These are phyloP conservation scores for Corynorhinus townsendii DNA, from an alignment of 2,113 vertebrate genomes.

Conservation along the genomic window DNA sequence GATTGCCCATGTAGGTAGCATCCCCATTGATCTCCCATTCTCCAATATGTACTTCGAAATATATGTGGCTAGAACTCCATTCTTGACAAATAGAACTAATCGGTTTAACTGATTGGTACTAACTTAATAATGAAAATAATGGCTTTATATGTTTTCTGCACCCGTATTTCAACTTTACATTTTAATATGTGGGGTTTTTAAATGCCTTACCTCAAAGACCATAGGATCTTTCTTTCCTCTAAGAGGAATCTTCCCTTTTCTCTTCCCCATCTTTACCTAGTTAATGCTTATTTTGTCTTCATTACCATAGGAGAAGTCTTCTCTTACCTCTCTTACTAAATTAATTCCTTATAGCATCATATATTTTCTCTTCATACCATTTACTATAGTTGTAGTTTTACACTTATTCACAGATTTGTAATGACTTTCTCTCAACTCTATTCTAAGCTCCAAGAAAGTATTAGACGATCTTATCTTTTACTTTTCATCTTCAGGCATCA, in stretches of 20 bases:
- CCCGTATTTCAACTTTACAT: not conserved
- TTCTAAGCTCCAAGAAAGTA: not conserved
- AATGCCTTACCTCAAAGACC: not conserved
- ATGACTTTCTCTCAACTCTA: not conserved
- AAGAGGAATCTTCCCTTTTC: not conserved
- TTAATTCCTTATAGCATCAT: not conserved
- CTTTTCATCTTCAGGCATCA: not conserved
- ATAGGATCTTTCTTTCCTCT: not conserved
- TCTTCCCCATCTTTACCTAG: not conserved
- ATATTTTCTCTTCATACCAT: not conserved
- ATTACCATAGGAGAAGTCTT: not conserved
- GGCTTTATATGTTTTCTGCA: not conserved
- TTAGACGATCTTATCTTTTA: not conserved
- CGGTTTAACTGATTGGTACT: not conserved
- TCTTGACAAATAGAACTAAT: not conserved
- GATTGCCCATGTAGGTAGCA: not conserved
- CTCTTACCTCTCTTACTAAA: not conserved
- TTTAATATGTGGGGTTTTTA: not conserved
- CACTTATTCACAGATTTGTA: conserved; percentile 1
- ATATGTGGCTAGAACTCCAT: not conserved
- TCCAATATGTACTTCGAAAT: not conserved
- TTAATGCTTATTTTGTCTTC: not conserved
- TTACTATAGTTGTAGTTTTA: not conserved
- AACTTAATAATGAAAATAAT: not conserved
- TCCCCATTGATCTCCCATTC: not conserved